Evolutionary conservation across 1,140 invertebrate genomes (phyloP).

Genomic region (Papilio aristodemus): DNA sequence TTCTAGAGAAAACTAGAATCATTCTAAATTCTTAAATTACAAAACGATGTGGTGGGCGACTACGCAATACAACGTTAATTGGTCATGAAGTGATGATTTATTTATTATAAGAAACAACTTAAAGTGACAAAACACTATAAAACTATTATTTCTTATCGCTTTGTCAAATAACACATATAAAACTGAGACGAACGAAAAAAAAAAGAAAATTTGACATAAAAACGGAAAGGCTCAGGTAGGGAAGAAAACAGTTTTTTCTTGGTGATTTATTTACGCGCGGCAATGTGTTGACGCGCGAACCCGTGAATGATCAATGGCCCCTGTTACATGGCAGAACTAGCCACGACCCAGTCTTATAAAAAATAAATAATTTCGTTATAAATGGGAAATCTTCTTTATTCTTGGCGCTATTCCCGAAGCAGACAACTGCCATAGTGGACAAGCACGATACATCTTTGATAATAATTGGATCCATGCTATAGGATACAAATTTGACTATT

Average conservation of each 20-base stretch:
- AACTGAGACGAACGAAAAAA: slow-evolving; percentile 11
- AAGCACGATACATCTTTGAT: no score
- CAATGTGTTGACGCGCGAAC: slow-evolving; percentile 40
- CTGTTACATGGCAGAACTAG: slow-evolving; percentile 34
- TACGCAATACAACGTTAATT: no score
- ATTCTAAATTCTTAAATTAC: no score
- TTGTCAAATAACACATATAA: slow-evolving; percentile 10
- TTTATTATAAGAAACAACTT: no score
- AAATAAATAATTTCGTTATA: slow-evolving; percentile 11
- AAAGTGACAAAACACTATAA: not conserved
- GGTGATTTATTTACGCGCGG: slow-evolving; percentile 39
- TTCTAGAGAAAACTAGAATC: no score
- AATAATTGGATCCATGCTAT: no score
- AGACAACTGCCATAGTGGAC: not conserved
- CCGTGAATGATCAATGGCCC: slow-evolving; percentile 53
- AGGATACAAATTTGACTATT: not conserved
- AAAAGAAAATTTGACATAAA: slow-evolving; percentile 12
- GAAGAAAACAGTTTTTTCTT: slow-evolving; percentile 36
- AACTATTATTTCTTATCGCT: not conserved
- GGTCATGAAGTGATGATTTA: no score
- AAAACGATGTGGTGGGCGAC: no score
- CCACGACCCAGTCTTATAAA: not conserved
- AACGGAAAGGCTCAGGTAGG: slow-evolving; percentile 22
- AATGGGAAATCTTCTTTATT: not conserved
- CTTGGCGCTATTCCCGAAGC: not conserved